phyloP scores from a whole-genome alignment of 2,113 vertebrate species.

The Gambusia affinis region DNA sequence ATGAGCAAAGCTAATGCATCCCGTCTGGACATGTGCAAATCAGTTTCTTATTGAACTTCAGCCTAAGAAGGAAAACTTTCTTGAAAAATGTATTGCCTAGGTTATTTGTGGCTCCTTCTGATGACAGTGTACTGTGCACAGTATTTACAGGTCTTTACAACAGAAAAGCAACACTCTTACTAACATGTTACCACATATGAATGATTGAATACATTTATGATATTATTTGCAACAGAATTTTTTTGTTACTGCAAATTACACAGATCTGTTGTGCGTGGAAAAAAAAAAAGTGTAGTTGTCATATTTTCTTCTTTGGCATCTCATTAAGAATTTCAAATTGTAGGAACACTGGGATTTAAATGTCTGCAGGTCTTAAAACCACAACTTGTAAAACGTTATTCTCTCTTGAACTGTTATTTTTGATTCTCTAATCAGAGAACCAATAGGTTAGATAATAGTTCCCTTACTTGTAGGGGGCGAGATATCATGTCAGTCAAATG shows the following conservation, averaged over 20 bases:
- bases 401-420: too few species aligned
- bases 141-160: not conserved
- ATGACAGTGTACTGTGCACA: not conserved
- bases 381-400: too few species aligned
- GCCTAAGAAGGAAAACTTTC: not conserved
- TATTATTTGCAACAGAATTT: not conserved
- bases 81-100: not conserved
- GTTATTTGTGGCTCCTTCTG: not conserved
- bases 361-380: too few species aligned
- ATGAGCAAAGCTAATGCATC: not conserved
- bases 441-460: too few species aligned
- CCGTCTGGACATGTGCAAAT: not conserved
- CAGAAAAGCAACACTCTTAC: not conserved
- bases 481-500: too few species aligned
- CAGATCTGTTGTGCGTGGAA: not conserved
- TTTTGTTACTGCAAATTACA: not conserved
- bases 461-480: too few species aligned
- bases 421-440: too few species aligned
- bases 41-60: conserved; percentile 5
- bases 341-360: too few species aligned
- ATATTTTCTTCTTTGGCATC: too few species aligned
- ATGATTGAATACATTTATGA: too few species aligned
- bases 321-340: too few species aligned
- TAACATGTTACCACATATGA: not conserved
- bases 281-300: too few species aligned